Evolutionary conservation across 2,888 invertebrate genomes (phyloP).

Genomic region (Cheilosia vernalis): DNA sequence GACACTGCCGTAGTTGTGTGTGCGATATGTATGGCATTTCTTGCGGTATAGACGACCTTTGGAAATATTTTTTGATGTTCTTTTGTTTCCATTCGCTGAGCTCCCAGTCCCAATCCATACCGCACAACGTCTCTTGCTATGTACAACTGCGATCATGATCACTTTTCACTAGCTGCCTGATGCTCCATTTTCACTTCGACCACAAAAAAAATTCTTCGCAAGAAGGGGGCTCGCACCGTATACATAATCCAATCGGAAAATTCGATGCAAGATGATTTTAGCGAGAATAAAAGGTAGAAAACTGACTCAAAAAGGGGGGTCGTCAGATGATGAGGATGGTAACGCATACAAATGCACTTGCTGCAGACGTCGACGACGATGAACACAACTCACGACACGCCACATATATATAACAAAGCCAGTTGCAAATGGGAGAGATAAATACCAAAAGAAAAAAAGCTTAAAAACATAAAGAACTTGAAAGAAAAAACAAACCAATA

Average conservation of each 20-base stretch:
- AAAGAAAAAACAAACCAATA: slow-evolving; percentile 35
- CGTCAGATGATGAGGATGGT: slow-evolving; percentile 34
- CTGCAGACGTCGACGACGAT: slow-evolving; percentile 25
- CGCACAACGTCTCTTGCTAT: neutral
- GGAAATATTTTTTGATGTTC: slow-evolving; percentile 71
- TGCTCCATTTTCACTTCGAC: neutral
- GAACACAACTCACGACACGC: slow-evolving; percentile 40
- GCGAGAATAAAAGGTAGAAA: slow-evolving; percentile 21
- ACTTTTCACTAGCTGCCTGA: slow-evolving; percentile 8
- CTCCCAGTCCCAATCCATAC: neutral
- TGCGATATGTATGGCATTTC: slow-evolving; percentile 61
- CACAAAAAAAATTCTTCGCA: slow-evolving; percentile 1
- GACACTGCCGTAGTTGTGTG: slow-evolving; percentile 56
- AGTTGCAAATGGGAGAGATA: slow-evolving; percentile 72
- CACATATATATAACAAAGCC: slow-evolving; percentile 60
- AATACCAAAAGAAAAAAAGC: slow-evolving; percentile 30
- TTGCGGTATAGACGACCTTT: slow-evolving; percentile 72
- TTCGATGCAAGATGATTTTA: slow-evolving; percentile 41
- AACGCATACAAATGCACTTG: slow-evolving; percentile 69
- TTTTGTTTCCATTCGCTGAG: slow-evolving; percentile 55
- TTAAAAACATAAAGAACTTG: slow-evolving; percentile 36
- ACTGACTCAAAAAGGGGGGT: slow-evolving; percentile 8
- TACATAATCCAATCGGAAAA: slow-evolving; percentile 33
- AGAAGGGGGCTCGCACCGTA: slow-evolving; percentile 38
- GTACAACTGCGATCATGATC: slow-evolving; percentile 11